Conservation (phyloP, 2,113 vertebrate genomes). For the Ammospiza nelsoni region DNA sequence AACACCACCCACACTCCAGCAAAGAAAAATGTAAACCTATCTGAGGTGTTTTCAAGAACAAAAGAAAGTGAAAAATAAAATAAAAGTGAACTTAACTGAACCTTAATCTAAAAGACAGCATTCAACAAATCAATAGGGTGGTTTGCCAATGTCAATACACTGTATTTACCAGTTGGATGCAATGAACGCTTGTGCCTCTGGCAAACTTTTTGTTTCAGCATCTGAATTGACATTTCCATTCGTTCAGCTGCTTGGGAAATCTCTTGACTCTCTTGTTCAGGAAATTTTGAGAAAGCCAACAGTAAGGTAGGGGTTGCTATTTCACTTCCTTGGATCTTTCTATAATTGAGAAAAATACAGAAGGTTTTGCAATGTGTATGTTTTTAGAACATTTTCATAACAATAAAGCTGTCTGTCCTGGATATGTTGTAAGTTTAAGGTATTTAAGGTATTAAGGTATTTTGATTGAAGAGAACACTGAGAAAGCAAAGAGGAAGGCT, state of each 20-base stretch:
- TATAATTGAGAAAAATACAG: neutral
- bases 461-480: neutral
- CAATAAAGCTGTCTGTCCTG: neutral
- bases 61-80: neutral
- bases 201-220: slow-evolving; percentile 64
- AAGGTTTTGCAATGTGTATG: neutral
- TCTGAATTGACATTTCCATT: slow-evolving; percentile 78
- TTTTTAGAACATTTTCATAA: neutral
- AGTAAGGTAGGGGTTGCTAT: slow-evolving; percentile 41
- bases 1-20: neutral
- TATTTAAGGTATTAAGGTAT: neutral
- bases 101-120: neutral
- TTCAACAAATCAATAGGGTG: neutral
- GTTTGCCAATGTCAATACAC: neutral
- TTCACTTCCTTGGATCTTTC: slow-evolving; percentile 54
- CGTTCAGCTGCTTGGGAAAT: slow-evolving; percentile 81
- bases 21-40: neutral
- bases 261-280: slow-evolving; percentile 69
- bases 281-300: slow-evolving; percentile 75
- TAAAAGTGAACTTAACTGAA: neutral
- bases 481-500: neutral
- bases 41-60: neutral
- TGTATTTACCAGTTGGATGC: slow-evolving; percentile 72
- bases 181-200: slow-evolving; percentile 57
- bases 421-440: neutral